These are phyloP conservation scores for Seriola rivoliana DNA, from an alignment of 2,113 vertebrate genomes.

Conservation along the genomic window DNA sequence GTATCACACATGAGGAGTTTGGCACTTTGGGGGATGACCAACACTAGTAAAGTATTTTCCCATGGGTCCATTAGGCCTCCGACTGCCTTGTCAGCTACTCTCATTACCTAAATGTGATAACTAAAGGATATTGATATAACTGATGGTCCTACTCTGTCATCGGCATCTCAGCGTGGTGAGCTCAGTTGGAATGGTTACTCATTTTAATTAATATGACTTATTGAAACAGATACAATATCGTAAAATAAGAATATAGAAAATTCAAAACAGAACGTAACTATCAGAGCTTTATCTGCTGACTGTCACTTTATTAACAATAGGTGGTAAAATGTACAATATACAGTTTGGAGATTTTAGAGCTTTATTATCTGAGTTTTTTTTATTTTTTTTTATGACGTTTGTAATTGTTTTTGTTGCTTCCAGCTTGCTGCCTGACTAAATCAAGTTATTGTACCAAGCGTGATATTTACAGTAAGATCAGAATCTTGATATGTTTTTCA, in stretches of 20 bases:
- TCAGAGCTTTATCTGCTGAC: not conserved
- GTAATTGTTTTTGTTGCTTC: not conserved
- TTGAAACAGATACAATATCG: not conserved
- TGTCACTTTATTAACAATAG: not conserved
- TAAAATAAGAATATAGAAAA: not conserved
- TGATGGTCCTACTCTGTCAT: not conserved
- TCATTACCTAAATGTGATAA: not conserved
- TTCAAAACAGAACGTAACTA: not conserved
- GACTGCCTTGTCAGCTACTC: not conserved
- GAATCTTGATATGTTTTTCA: not conserved
- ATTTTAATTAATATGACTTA: not conserved
- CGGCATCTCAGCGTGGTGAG: not conserved
- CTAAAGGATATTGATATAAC: not conserved
- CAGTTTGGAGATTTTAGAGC: not conserved
- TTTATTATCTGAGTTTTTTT: not conserved
- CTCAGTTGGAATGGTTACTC: not conserved
- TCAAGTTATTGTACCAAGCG: not conserved
- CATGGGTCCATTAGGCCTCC: not conserved
- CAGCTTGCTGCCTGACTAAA: not conserved
- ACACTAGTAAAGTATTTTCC: not conserved
- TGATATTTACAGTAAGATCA: not conserved
- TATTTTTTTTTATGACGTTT: not conserved
- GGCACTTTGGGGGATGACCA: not conserved
- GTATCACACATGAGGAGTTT: not conserved
- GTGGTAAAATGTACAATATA: not conserved